phyloP scores from a whole-genome alignment of 1,140 invertebrate species.

The Hormaphis cornu region DNA sequence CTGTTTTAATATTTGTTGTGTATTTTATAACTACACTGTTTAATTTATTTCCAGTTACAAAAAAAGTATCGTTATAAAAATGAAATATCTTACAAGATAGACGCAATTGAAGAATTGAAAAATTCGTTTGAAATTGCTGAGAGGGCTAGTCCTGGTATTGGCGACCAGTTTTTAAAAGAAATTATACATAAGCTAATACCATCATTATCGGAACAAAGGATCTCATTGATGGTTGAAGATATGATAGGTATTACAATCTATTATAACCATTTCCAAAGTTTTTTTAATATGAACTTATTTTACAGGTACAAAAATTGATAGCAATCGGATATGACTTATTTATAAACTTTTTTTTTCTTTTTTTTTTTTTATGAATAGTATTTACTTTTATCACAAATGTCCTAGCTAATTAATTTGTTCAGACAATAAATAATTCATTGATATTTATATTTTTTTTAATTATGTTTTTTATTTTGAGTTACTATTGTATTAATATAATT shows the following conservation, averaged over 20 bases:
- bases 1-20: too few relatives aligned
- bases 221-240: conserved; percentile 53
- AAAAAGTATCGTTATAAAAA: conserved; percentile 48
- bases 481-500: background rate
- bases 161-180: conserved; percentile 66
- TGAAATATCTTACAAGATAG: conserved; percentile 47
- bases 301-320: background rate
- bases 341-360: background rate
- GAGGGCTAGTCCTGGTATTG: conserved; percentile 67
- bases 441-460: background rate
- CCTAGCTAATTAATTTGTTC: background rate
- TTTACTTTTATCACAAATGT: background rate
- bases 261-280: background rate
- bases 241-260: conserved; percentile 43
- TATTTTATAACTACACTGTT: background rate
- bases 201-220: conserved; percentile 50
- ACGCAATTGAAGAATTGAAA: conserved; percentile 68
- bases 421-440: conserved; percentile 1
- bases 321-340: background rate
- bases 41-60: conserved; percentile 49
- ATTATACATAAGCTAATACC: conserved; percentile 63
- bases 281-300: background rate
- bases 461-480: background rate
- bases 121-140: conserved; percentile 76
- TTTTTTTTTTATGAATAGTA: too few relatives aligned